Conservation (phyloP, 2,888 invertebrate species). For the Parthenolecanium corni region DNA sequence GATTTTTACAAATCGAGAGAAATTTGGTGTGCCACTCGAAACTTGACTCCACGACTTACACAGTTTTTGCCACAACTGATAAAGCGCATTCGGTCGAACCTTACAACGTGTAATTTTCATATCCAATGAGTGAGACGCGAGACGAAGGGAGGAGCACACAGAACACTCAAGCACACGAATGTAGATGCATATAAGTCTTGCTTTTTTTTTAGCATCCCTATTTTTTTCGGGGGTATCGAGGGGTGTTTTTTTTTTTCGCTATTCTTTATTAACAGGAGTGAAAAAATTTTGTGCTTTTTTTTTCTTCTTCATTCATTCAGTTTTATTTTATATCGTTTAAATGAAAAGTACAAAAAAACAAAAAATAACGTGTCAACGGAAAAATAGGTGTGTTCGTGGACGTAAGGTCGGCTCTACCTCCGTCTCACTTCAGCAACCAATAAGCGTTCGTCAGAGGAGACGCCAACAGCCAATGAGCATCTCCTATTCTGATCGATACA, state of each 20-base stretch:
- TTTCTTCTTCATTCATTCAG: neutral
- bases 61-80: constrained; percentile 24
- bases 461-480: constrained; percentile 24
- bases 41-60: constrained; percentile 17
- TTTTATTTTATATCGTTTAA: no score
- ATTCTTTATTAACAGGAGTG: no score
- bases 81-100: constrained; percentile 25
- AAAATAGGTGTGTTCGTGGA: constrained; percentile 26
- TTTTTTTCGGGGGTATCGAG: no score
- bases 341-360: neutral
- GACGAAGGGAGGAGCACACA: no score
- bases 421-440: constrained; percentile 10
- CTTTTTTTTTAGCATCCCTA: constrained; percentile 20
- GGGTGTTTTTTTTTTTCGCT: no score
- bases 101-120: constrained; percentile 26
- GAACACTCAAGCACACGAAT: no score
- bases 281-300: no score
- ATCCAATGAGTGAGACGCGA: neutral
- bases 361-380: constrained; percentile 23
- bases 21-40: constrained; percentile 24
- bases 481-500: constrained; percentile 26
- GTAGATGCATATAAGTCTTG: no score
- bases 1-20: constrained; percentile 22
- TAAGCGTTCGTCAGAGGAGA: constrained; percentile 11
- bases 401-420: constrained; percentile 14